A percentile compares a stretch with the other conserved stretches of the same genome.
Conservation (phyloP, 2,797 vertebrate genomes). For the Poeciliopsis paucimaculata region DNA sequence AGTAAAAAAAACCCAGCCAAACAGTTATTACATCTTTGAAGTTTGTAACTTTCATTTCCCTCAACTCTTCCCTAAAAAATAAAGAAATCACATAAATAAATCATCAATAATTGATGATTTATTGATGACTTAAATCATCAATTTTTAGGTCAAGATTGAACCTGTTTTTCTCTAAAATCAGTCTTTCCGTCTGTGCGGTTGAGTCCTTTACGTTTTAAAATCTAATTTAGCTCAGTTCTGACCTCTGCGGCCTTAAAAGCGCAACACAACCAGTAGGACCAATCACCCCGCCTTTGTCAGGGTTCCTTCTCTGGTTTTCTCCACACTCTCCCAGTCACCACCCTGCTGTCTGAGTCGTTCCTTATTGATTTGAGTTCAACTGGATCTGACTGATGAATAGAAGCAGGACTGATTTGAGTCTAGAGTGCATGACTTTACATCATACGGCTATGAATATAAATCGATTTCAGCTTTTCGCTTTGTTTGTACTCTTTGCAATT, state of each 20-base stretch:
- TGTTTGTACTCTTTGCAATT: neutral
- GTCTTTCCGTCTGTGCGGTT: neutral
- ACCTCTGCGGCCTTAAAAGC: constrained; percentile 35
- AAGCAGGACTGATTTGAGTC: constrained; percentile 38
- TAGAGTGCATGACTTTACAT: constrained; percentile 50
- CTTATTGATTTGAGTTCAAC: constrained; percentile 72
- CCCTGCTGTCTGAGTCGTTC: constrained; percentile 58
- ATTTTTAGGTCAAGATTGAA: neutral
- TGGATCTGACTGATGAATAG: constrained; percentile 76
- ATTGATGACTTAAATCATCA: neutral
- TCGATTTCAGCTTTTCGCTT: neutral
- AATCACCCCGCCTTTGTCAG: constrained; percentile 42
- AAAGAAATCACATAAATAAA: neutral
- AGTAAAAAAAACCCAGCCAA: neutral
- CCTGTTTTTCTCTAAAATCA: neutral
- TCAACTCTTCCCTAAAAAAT: neutral
- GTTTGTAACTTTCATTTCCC: neutral
- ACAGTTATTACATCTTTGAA: too few species aligned
- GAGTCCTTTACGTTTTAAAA: constrained; percentile 9
- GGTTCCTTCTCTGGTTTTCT: constrained; percentile 45
- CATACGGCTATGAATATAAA: neutral
- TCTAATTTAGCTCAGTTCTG: constrained; percentile 57
- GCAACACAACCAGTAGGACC: constrained; percentile 27
- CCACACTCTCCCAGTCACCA: constrained; percentile 25
- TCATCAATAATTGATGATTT: neutral